Evolutionary conservation across 2,113 vertebrate genomes (phyloP).

Genomic region (Heterotis niloticus): DNA sequence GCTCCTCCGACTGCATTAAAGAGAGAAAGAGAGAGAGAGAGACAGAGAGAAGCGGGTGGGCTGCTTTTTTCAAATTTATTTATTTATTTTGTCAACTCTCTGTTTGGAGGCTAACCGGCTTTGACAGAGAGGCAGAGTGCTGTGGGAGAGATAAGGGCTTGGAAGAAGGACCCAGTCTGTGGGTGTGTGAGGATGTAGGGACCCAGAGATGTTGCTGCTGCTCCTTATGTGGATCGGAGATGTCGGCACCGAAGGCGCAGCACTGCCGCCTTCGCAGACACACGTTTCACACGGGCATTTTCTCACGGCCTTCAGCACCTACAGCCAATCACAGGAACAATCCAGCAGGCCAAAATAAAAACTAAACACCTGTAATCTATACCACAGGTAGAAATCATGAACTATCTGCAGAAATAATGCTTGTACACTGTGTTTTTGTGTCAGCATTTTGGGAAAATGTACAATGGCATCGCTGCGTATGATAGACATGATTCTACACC

Average conservation of each 20-base stretch:
- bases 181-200: slow-evolving; percentile 2
- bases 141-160: slow-evolving; percentile 22
- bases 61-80: background rate
- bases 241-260: background rate
- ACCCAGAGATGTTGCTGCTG: background rate
- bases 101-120: slow-evolving; percentile 27
- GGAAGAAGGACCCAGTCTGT: background rate
- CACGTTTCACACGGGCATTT: background rate
- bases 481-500: background rate
- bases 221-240: background rate
- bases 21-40: background rate
- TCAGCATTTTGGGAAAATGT: background rate
- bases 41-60: background rate
- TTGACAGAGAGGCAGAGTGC: slow-evolving; percentile 26
- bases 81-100: background rate
- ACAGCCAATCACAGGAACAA: background rate
- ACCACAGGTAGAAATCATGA: too few relatives aligned
- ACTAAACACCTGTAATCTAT: too few relatives aligned
- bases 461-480: background rate
- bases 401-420: background rate
- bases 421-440: background rate
- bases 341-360: background rate
- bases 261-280: background rate
- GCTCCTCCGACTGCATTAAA: slow-evolving; percentile 6
- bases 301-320: background rate